Base-by-base conservation (phyloP, 2,888 invertebrate species). In the Conistra vaccinii region DNA sequence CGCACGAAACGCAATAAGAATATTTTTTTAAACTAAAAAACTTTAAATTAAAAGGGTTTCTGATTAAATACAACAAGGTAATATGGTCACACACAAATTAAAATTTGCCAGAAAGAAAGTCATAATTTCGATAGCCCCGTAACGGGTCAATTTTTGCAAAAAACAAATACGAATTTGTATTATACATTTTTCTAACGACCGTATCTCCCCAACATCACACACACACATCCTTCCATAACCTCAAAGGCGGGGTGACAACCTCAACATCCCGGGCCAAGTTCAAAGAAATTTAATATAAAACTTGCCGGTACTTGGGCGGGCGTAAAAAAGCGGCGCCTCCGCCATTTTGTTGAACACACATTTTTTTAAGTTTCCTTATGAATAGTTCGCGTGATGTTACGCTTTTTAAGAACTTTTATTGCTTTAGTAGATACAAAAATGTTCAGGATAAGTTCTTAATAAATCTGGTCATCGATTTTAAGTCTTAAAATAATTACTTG, bases 281-380 rank as follows among this genome's bases (percentile, higher is more conserved):
- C 73, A 85, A 86, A 87, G 88, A 88, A 87, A 88, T 87, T 88
- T 88, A 87, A 87, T 87, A 88, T 86, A 82, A 88, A 85, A 87
- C 85, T 86, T 88, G 60, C 73, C 53, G 39, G 53, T 42, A 84
- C 73, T 82, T 72, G 63, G 29, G 58, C 29, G 63, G 51, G 62
- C 63, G 48, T 63, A 83, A 83, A 85, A 83, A 82, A 78, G 32
- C 83, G 26, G 48, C 58, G 60, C 68, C 65, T 42, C 51, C 12
- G 7, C 71, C 84, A 78, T 79, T 78, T 69, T 69, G 73, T 65
- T 62, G 61, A 51, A 57, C 69, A 55, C 53, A 73, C 62, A 73
- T 69, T 79, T 83, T 71, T 71, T n/a, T 12, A 82, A 84, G 70
- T 79, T 83, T 78, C 69, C 70, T 78, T 68, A 86, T 86, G 73